Evolutionary conservation across 2,113 vertebrate genomes (phyloP), one percentile per base, ranked within the genome.

Genomic region (Leptocoma aspasia): DNA sequence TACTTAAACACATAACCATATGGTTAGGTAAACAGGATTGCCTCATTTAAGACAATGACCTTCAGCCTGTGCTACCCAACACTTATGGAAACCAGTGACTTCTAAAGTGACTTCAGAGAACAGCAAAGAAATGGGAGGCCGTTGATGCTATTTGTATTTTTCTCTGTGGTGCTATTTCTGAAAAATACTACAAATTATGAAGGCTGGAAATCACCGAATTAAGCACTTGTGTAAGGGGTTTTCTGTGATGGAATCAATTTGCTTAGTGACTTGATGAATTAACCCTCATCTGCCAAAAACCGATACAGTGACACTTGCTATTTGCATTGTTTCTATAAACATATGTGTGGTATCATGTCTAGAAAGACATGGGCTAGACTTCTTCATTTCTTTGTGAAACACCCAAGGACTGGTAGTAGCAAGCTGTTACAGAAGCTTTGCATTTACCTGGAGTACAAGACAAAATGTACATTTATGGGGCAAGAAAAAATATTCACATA

Each of bases 381-480:
- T 27, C 6, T 26, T 71, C 22, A 41, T 64, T 89, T 83, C 47
- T 30, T 2, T 41, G 26, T 30, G 31, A 76, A 86, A 69, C 52
- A 33, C 9, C 5, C 21, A 63, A 52, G 42, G 13, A 70, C 15
- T 41, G 15, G 11, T 47, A 70, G 39, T 45, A 76, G 28, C 4
- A 41, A 9, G 4, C 7, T 45, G 8, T 39, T 75, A 47, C 10
- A 59, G 20, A 47, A 54, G 2, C 10, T 57, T 82, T 53, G 2
- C 15, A 10, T 65, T 71, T 65, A 20, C 57, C n/a, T 30, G 28
- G 2, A 66, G 15, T 64, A 42, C 13, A 56, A 64, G 33, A 63
- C 0, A 0, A 63, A 86, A 53, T 31, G 9, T n/a, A 10, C 3
- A 5, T 52, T 92, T 82, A 47, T 35, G 52, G 24, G 4, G 7